Evolutionary conservation across 2,888 invertebrate genomes (phyloP), one percentile per base, ranked within the genome.

Genomic region (Balanococcus diminutus): DNA sequence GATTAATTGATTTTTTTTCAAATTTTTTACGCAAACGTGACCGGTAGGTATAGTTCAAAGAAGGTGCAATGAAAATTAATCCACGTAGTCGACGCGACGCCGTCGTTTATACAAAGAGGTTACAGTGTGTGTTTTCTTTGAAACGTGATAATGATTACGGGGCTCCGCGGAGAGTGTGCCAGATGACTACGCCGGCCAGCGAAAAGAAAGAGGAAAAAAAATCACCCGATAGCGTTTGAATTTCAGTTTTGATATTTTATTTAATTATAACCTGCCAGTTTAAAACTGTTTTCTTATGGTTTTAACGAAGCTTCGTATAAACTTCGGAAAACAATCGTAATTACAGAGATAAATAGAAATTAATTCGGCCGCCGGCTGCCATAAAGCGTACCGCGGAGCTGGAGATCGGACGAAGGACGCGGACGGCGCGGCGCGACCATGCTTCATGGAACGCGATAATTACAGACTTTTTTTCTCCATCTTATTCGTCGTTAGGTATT

Each of bases 291-390:
- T 67, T 67, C 67, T 16, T 16, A 31, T 67, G 3, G 16, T 67
- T 67, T 8, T 9, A 67, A 67, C 67, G 56, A 56, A 56, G 67
- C 28, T 67, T 14, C 67, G 67, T 1, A 14, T 31, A 67, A 67
- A 67, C 28, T 67, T 67, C 28, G 67, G 16, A 67, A 67, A 67
- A 67, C 67, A 67, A 67, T 67, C 67, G 67, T 67, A 67, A 67
- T 67, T 67, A 67, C 67, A 67, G 67, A 67, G 67, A 67, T 28
- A 67, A 67, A 67, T 67, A 67, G 67, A 67, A 67, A 67, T 67
- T 67, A 67, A 67, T 67, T 67, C 67, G 28, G 67, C 67, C 67
- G 28, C 16, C 16, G 28, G 67, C 67, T 14, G 28, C 67, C n/a
- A n/a, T n/a, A n/a, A n/a, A 8, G 19, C 22, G 19, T 36, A 36